Percentiles rank a stretch among this genome's conserved stretches.
phyloP scores from a whole-genome alignment of 2,797 vertebrate species.

The Acridotheres tristis region DNA sequence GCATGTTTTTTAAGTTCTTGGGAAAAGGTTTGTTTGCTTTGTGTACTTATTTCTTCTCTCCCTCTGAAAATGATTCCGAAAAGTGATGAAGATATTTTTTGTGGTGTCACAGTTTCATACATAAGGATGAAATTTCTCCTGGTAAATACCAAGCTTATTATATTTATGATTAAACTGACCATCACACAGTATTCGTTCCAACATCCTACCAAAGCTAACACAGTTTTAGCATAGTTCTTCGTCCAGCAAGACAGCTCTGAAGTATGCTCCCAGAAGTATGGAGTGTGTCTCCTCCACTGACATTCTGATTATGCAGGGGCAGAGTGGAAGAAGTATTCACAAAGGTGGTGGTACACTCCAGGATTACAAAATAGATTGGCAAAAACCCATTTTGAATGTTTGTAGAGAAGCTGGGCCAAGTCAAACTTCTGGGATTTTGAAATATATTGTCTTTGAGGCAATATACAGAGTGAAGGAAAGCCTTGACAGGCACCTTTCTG shows the following conservation, averaged over 20 bases:
- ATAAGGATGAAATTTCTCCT: background rate
- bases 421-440: background rate
- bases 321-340: background rate
- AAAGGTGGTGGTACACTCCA: background rate
- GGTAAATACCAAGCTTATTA: background rate
- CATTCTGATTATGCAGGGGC: background rate
- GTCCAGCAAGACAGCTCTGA: background rate
- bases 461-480: background rate
- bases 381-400: background rate
- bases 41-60: background rate
- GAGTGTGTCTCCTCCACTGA: background rate
- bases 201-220: background rate
- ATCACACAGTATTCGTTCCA: background rate
- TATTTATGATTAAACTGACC: background rate
- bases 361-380: background rate
- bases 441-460: background rate
- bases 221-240: background rate
- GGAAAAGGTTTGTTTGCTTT: background rate
- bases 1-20: background rate
- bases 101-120: background rate
- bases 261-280: rapidly evolving
- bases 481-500: background rate
- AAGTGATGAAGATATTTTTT: background rate
- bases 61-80: background rate
- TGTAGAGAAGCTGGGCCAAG: background rate